Evolutionary conservation across 2,797 vertebrate species (phyloP), one percentile per base, ranked within the genome.

Genomic region (Spheniscus humboldti): DNA sequence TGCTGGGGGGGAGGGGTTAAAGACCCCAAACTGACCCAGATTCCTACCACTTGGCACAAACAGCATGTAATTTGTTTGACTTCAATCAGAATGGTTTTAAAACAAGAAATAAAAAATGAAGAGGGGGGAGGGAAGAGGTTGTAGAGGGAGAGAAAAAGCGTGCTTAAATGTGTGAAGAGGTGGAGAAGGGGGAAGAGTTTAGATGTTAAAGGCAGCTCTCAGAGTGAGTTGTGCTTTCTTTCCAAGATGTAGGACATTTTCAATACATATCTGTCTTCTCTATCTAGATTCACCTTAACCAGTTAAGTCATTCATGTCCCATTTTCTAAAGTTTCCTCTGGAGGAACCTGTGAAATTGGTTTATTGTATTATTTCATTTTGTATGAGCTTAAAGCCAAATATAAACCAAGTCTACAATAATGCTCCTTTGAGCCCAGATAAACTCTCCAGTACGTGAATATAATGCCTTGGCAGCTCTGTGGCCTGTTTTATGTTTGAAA

Each of bases 271-370:
- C 68, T 83, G 22, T 28, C 52, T 62, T 66, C 64, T 84, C 37
- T 68, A 90, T 78, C 94, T 94, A 56, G 68, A 77, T 91, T 94
- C 89, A 92, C 67, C 83, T 90, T 92, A 95, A 90, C 88, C 62
- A 91, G 67, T 87, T 89, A 93, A 90, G 78, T 68, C 57, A 93
- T 83, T 86, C 92, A 77, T 55, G 86, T 53, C 90, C 93, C 88
- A 96, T 69, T 96, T 92, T 85, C 77, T 66, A 48, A 92, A 94
- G 91, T 90, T 88, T 94, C 79, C 93, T 97, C 95, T 87, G 63
- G 95, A 92, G 94, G 35, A 95, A 88, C 74, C 86, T 92, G 77
- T 73, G 85, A 96, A 90, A 95, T 95, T 92, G 77, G 86, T 73
- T 96, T 93, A 93, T 94, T 3, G 13, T 45, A 88, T 93, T 94